A percentile compares a stretch with the other conserved stretches of the same genome.
Conservation (phyloP, 2,113 vertebrate species). For the Carassius carassius region DNA sequence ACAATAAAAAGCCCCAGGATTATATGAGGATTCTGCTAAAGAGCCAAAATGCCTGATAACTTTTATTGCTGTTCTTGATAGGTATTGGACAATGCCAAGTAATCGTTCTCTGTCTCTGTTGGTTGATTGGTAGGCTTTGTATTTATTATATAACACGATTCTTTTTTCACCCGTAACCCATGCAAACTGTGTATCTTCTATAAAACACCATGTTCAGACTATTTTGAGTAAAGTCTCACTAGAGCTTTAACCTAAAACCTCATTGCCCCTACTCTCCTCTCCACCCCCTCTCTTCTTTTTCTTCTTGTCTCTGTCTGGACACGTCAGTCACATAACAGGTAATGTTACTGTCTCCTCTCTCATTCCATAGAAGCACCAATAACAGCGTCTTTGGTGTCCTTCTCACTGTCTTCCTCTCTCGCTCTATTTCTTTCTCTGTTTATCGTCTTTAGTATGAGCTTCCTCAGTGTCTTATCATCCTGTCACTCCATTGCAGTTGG, state of each 20-base stretch:
- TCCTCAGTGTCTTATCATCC: conserved; percentile 34
- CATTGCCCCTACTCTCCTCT: conserved; percentile 44
- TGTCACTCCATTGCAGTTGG: neutral
- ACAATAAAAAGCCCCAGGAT: neutral
- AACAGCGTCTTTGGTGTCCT: conserved; percentile 21
- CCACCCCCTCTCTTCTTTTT: conserved; percentile 34
- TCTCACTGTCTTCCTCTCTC: conserved; percentile 18
- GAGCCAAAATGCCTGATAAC: neutral
- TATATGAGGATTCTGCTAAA: neutral
- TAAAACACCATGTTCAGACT: neutral
- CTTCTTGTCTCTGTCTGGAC: conserved; percentile 49
- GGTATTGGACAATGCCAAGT: neutral
- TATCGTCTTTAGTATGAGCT: conserved; percentile 10
- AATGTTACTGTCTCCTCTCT: conserved; percentile 54
- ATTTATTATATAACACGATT: conserved; percentile 5
- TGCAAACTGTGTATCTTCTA: neutral
- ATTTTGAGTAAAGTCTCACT: conserved; percentile 3
- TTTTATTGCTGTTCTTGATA: neutral
- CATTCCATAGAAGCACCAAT: conserved; percentile 32
- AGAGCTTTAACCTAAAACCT: conserved; percentile 27
- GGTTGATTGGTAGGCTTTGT: neutral
- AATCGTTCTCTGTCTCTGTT: neutral
- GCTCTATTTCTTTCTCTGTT: conserved; percentile 14
- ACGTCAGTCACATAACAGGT: conserved; percentile 56
- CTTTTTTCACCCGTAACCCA: neutral